Base-by-base conservation (phyloP, 2,888 invertebrate species). In the Drosophila peninsularis region DNA sequence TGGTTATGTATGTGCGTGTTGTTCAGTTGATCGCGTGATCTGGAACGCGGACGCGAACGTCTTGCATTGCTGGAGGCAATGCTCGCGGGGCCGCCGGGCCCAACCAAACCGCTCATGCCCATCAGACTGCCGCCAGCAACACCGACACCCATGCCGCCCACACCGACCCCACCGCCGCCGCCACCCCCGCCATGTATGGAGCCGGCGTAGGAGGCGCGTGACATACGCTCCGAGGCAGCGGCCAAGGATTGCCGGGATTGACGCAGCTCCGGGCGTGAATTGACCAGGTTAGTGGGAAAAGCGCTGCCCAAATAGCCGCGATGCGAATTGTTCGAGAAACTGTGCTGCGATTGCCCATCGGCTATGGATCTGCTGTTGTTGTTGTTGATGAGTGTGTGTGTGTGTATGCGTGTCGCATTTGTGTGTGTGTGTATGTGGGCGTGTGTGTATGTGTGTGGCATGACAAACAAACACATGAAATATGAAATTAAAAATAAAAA, bases 321-420 rank as follows among this genome's bases (percentile, higher is more conserved):
- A 85, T 95, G 96, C 47, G 97, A 96, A 89, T 95, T 94, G 90
- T 96, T 97, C 66, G 96, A 96, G 92, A 97, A 97, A 91, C 97
- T 97, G 91, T 97, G 96, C 91, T 97, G 97, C 62, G 97, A 97
- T 92, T 97, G 97, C 69, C 97, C 97, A 91, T 97, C 97, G 70
- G 97, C 97, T 81, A 97, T 94, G 71, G 97, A 96, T 88, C 97
- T 95, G 81, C 74, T 70, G 45, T 36, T 41, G 34, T 19, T 30
- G 39, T 27, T 30, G 27, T 53, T 17, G 44, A 21, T 13, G 21
- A 1, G 36, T 10, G 21, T n/a, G 52, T 32, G n/a, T 42, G n/a
- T 42, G 21, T 14, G 14, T 34, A 27, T 56, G 49, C 61, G 53
- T 57, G 45, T 57, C 5, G 58, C 60, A 44, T 58, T 66, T 54